Percentiles rank a stretch among this genome's conserved stretches.
phyloP scores from a whole-genome alignment of 2,797 vertebrate species.

The Sternotherus odoratus region DNA sequence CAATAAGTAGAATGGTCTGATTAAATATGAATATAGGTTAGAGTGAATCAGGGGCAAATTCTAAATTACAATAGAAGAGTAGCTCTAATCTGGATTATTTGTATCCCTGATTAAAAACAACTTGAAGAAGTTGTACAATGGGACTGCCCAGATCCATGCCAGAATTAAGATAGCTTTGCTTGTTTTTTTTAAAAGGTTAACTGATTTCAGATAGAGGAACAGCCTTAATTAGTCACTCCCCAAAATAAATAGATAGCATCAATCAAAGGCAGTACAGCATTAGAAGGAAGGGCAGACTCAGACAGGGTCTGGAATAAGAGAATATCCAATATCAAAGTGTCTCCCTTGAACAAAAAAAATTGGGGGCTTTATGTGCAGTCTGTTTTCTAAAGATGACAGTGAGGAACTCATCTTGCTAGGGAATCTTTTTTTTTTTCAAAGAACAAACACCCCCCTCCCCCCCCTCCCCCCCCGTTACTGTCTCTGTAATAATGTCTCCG shows the following conservation, averaged over 20 bases:
- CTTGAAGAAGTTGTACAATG: not conserved
- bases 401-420: constrained; percentile 3
- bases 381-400: not conserved
- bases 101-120: not conserved
- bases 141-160: not conserved
- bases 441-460: no score
- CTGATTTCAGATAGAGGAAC: constrained; percentile 37
- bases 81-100: not conserved
- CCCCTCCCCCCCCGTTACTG: constrained; percentile 28
- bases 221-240: constrained; percentile 61
- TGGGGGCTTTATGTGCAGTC: not conserved
- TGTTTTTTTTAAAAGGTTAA: constrained; percentile 14
- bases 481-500: not conserved
- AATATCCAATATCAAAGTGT: constrained; percentile 26
- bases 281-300: constrained; percentile 34
- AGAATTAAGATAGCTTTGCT: not conserved
- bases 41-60: not conserved
- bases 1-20: not conserved
- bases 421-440: not conserved
- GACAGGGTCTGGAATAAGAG: not conserved
- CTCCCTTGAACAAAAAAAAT: not conserved
- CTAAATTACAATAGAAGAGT: not conserved
- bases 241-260: constrained; percentile 53
- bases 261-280: constrained; percentile 55
- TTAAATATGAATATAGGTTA: not conserved